Conservation (phyloP, 2,113 vertebrate species). For the Takifugu bimaculatus region DNA sequence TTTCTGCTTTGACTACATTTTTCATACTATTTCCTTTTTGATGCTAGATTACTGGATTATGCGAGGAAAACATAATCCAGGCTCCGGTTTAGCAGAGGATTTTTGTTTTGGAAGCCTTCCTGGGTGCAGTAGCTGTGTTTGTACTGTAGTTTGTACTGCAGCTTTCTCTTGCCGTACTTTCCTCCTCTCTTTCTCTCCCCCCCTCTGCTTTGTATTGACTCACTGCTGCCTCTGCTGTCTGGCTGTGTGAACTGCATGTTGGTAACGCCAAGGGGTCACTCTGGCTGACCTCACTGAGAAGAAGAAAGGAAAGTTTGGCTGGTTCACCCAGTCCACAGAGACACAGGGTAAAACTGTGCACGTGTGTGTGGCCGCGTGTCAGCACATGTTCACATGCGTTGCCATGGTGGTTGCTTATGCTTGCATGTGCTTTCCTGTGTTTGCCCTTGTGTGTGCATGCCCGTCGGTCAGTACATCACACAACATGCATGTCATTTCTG, state of each 20-base stretch:
- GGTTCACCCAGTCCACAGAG: constrained; percentile 90
- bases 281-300: constrained; percentile 93
- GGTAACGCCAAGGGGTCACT: constrained; percentile 87
- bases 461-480: neutral
- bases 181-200: constrained; percentile 28
- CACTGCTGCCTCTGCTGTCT: constrained; percentile 83
- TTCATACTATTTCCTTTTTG: neutral
- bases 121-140: constrained; percentile 38
- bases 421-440: constrained; percentile 11
- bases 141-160: constrained; percentile 50
- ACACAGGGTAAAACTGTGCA: constrained; percentile 85
- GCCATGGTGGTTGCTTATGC: constrained; percentile 11
- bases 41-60: neutral
- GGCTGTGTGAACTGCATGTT: constrained; percentile 82
- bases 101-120: constrained; percentile 9
- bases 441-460: constrained; percentile 25
- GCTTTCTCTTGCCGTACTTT: constrained; percentile 32
- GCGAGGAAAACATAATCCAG: neutral
- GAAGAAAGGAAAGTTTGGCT: constrained; percentile 93
- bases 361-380: constrained; percentile 6
- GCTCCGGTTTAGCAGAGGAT: neutral
- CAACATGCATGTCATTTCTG: neutral
- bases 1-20: neutral
- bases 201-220: constrained; percentile 63
- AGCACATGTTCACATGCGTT: constrained; percentile 16